Evolutionary conservation across 2,888 invertebrate genomes (phyloP), one percentile per base, ranked within the genome.

Genomic region (Trachelus stipa): DNA sequence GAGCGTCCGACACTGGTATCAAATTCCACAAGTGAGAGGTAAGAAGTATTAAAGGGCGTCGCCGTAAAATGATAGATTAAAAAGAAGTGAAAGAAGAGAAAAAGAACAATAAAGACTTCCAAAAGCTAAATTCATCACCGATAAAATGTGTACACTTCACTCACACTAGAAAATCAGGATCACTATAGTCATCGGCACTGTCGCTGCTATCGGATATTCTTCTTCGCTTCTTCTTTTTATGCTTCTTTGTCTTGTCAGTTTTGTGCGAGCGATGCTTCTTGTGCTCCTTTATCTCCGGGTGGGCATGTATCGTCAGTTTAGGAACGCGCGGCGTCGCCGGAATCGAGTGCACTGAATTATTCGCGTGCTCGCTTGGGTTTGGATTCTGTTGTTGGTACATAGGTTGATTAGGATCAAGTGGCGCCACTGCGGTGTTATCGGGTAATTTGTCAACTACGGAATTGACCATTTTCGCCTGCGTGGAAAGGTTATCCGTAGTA

Each of bases 161-260:
- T 91, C 88, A 91, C 88, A 90, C 90, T 81, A 89, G 88, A 85
- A 87, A 91, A 86, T 93, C 93, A 84, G 93, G 93, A 89, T 95
- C 95, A 92, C 95, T 95, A 90, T 92, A 93, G 90, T 95, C 94
- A 88, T 94, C 94, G 85, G 94, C 95, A 91, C 94, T 94, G 82
- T 95, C 95, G 80, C 91, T 91, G 83, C 88, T 91, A 75, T 91
- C 91, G 83, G 90, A 90, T 78, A 90, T 88, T 88, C 91, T 88
- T 89, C 91, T 88, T 83, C 89, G 88, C 82, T 91, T 91, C 84
- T 91, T 91, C 82, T 91, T 91, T 83, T 91, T 91, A 82, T 91
- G 91, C 83, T 90, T 91, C 78, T 88, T 90, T 37, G 89, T 88
- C 79, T 91, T 91, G 37, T 91, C 91, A 77, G 87, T 85, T 88